Evolutionary conservation across 2,888 invertebrate genomes (phyloP), one percentile per base, ranked within the genome.

Genomic region (Aproaerema taeniolella): DNA sequence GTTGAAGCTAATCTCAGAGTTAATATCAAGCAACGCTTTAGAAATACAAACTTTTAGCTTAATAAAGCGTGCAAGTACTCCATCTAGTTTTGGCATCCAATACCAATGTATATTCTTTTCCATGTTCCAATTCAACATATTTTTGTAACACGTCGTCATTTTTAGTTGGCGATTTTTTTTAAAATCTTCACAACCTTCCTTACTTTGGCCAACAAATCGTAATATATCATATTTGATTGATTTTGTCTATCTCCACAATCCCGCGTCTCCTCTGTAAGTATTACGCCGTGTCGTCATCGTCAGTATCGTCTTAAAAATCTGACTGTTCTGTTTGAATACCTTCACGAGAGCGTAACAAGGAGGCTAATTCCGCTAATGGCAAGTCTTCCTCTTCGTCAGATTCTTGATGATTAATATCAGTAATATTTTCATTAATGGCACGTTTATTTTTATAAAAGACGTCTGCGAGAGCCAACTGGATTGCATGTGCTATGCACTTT

Each of bases 11-110:
- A 42, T 29, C n/a, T 41, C 28, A 5, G 28, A 8, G 9, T 33
- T 38, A 8, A 33, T 1, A 32, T 42, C 42, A 13, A 42, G 15
- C 6, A 42, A 17, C 13, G 42, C 42, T 38, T 42, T 38, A 2
- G 14, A 12, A 10, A 38, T 38, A 13, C 33, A 38, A 8, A n/a
- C 25, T 42, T 24, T 26, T 3, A 38, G 28, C 30, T 29, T 42
- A 13, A 41, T 10, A 20, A 41, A 41, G 9, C 36, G 41, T 9
- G 3, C 35, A 2, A 16, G 36, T 41, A 14, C 41, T 41, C 41
- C 36, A 41, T 12, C 36, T 24, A 8, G 41, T 41, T 36, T 31
- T 41, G 26, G n/a, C 12, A 16, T 41, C 36, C 7, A 31, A 32
- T 24, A 31, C 10, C 17, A 41, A 31, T 8, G 10, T 8, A 24